Base-by-base conservation (phyloP, 2,888 invertebrate genomes). In the Ommatoiulus sabulosus region DNA sequence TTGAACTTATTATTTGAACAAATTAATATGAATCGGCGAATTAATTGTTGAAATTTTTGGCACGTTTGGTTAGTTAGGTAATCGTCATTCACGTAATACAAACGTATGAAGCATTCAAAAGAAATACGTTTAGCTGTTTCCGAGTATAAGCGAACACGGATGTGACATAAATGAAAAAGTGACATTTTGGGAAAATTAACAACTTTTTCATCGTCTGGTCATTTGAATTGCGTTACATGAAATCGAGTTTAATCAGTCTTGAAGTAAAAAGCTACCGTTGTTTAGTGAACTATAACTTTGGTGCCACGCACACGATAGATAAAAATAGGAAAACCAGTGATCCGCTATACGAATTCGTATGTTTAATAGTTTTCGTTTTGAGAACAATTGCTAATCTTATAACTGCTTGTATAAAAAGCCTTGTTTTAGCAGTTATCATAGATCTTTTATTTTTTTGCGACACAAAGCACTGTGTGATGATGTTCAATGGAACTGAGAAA, bases 331-430 rank as follows among this genome's bases (percentile, higher is more conserved):
- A 80, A 80, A 80, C 35, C 80, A 80, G 80, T 80, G 80, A 80
- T 80, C 80, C 80, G 80, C 80, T 80, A 80, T 80, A 80, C 80
- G 80, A 80, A 12, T 15, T 80, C 80, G 80, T 12, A 80, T 12
- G 7, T 80, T 80, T 35, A 80, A 72, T 52, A 57, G 35, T 35
- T 80, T 15, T 35, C 80, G 10, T 80, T 43, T 24, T 80, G 10
- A 80, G 80, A 80, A 80, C 80, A 80, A 80, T 80, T 35, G 80
- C 80, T 43, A 80, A 80, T 80, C 35, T 35, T 43, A 15, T 24
- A 80, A 80, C 12, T 24, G 12, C 3, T 35, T 12, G 3, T 80
- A 35, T 80, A 80, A 80, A 80, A 80, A 35, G 80, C 35, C 35
- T 80, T 80, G 80, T 80, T 24, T 80, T 80, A 80, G 35, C 35